phyloP scores from a whole-genome alignment of 1,140 invertebrate genomes.

The Maconellicoccus hirsutus region DNA sequence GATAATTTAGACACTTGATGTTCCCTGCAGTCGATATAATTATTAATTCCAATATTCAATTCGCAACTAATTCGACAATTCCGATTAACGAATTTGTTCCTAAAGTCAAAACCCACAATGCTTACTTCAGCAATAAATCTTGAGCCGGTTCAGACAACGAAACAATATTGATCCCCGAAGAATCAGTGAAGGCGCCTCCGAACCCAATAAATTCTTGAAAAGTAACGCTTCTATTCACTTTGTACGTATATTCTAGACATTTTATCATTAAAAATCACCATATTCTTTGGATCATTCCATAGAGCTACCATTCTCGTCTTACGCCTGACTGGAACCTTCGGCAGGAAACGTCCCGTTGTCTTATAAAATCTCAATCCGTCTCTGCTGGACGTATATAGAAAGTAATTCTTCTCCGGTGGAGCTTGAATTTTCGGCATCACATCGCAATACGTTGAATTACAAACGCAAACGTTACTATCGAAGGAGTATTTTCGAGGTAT shows the following conservation, averaged over 20 bases:
- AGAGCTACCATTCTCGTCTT: not conserved
- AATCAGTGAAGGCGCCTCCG: conserved; percentile 79
- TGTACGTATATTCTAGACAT: not conserved
- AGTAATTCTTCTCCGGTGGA: conserved; percentile 37
- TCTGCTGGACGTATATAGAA: conserved; percentile 45
- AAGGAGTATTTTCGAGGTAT: conserved; percentile 35
- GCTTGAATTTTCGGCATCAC: conserved; percentile 38
- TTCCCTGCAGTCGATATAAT: too few relatives aligned
- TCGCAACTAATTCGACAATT: too few relatives aligned
- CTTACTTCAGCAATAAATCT: conserved; percentile 42
- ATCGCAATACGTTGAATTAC: conserved; percentile 74
- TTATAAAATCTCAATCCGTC: conserved; percentile 40
- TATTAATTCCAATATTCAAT: too few relatives aligned
- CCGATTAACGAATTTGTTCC: too few relatives aligned
- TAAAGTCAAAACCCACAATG: too few relatives aligned
- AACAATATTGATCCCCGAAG: conserved; percentile 60
- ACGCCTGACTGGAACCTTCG: not conserved
- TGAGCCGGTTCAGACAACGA: conserved; percentile 43
- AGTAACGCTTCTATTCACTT: conserved; percentile 32
- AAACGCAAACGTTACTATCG: conserved; percentile 64
- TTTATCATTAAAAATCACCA: not conserved
- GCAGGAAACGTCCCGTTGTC: conserved; percentile 31
- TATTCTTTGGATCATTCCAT: not conserved
- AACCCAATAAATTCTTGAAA: conserved; percentile 61
- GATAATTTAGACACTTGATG: too few relatives aligned